phyloP scores from a whole-genome alignment of 1,140 invertebrate genomes.

The Drosophila nasuta region DNA sequence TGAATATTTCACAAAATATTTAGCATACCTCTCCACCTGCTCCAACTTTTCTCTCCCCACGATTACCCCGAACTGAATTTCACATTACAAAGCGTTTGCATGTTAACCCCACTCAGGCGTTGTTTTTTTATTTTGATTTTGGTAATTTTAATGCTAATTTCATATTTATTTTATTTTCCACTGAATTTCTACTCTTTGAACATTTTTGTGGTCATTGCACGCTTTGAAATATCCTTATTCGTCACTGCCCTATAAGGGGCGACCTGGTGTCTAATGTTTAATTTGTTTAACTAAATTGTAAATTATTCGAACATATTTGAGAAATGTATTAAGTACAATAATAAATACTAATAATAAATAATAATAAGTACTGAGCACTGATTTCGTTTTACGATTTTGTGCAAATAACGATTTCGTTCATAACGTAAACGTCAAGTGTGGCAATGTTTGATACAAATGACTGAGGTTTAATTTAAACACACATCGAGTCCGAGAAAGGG shows the following conservation, averaged over 20 bases:
- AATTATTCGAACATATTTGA: neutral
- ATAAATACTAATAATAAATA: slow-evolving; percentile 19
- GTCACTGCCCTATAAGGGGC: neutral
- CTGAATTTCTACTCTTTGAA: slow-evolving; percentile 62
- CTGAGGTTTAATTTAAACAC: slow-evolving; percentile 68
- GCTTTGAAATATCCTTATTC: neutral
- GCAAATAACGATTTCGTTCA: slow-evolving; percentile 18
- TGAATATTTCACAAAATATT: slow-evolving; percentile 36
- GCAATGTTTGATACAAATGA: slow-evolving; percentile 50
- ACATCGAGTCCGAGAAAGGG: slow-evolving; percentile 13
- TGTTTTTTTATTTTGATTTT: slow-evolving; percentile 14
- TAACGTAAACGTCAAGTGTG: slow-evolving; percentile 50
- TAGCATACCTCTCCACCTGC: slow-evolving; percentile 11
- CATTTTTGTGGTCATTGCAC: slow-evolving; percentile 42
- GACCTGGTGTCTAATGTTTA: neutral
- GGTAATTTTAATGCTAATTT: slow-evolving; percentile 62
- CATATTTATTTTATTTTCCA: slow-evolving; percentile 59
- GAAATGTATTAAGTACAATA: neutral
- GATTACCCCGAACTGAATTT: slow-evolving; percentile 46
- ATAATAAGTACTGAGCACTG: neutral
- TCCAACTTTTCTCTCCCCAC: neutral
- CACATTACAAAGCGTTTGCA: slow-evolving; percentile 73
- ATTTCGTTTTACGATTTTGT: slow-evolving; percentile 69
- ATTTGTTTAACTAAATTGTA: neutral
- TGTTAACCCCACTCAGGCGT: slow-evolving; percentile 35